Percentiles rank a stretch among this genome's conserved stretches.
Evolutionary conservation across 2,888 invertebrate genomes (phyloP).

Genomic region (Micoletzkya japonica): DNA sequence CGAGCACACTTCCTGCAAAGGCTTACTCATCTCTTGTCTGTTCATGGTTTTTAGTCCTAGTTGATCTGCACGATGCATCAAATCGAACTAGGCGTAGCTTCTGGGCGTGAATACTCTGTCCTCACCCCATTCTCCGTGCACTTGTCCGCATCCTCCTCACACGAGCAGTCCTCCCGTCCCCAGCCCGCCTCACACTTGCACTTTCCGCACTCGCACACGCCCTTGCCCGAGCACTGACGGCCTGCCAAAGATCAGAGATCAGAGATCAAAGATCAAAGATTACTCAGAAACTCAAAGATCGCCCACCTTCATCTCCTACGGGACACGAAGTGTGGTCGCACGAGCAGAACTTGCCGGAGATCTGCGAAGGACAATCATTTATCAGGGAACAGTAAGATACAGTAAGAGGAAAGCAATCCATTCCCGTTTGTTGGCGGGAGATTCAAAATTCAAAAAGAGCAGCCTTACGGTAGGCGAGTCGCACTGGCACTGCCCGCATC

Average conservation of each 20-base stretch:
- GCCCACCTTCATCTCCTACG: slow-evolving; percentile 35
- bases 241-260: slow-evolving; percentile 7
- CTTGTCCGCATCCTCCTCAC: slow-evolving; percentile 35
- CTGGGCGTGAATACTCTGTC: too few species aligned
- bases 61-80: not conserved
- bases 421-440: too few species aligned
- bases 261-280: slow-evolving; percentile 12
- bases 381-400: too few species aligned
- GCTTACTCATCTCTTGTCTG: not conserved
- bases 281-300: not conserved
- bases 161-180: slow-evolving; percentile 44
- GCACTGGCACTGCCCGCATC: slow-evolving; percentile 50
- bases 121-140: slow-evolving; percentile 50
- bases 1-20: slow-evolving; percentile 52
- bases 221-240: slow-evolving; percentile 42
- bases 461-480: slow-evolving; percentile 31
- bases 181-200: slow-evolving; percentile 48
- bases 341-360: slow-evolving; percentile 49
- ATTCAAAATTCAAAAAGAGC: not conserved
- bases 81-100: not conserved
- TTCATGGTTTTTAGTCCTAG: not conserved
- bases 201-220: slow-evolving; percentile 48
- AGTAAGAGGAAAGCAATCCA: too few species aligned
- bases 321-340: slow-evolving; percentile 51
- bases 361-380: slow-evolving; percentile 32